Percentiles rank a stretch among this genome's conserved stretches.
Evolutionary conservation across 2,888 invertebrate species (phyloP).

Genomic region (Plagodis dolabraria): DNA sequence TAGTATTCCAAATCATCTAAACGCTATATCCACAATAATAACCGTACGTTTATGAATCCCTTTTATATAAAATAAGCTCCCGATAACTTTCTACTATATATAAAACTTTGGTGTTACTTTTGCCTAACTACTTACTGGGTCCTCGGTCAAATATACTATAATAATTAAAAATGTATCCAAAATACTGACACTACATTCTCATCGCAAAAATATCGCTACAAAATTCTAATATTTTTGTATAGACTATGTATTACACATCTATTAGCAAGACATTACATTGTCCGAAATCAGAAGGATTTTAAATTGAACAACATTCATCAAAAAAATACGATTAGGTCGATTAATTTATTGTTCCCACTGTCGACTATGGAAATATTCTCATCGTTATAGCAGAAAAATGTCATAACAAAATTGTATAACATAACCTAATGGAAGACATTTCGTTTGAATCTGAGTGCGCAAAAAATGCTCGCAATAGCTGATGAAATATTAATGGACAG

Average conservation of each 20-base stretch:
- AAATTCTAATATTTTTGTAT: constrained; percentile 67
- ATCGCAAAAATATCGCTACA: constrained; percentile 77
- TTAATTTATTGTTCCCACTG: constrained; percentile 72
- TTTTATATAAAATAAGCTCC: constrained; percentile 72
- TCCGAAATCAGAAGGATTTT: constrained; percentile 48
- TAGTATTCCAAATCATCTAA: constrained; percentile 39
- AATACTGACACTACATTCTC: constrained; percentile 76
- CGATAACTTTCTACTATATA: constrained; percentile 58
- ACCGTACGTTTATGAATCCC: constrained; percentile 34
- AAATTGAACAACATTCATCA: constrained; percentile 57
- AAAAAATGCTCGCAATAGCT: constrained; percentile 39
- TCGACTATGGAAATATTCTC: constrained; percentile 45
- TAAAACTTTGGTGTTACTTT: constrained; percentile 78
- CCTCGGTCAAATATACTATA: constrained; percentile 51
- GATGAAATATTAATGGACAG: constrained; percentile 45
- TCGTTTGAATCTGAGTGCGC: constrained; percentile 62
- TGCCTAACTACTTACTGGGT: constrained; percentile 80
- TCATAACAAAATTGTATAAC: constrained; percentile 48
- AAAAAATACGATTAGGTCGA: constrained; percentile 73
- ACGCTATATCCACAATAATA: constrained; percentile 23
- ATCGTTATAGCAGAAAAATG: constrained; percentile 39
- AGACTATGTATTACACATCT: constrained; percentile 58
- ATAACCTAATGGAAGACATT: constrained; percentile 82
- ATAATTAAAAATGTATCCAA: constrained; percentile 74
- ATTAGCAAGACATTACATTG: constrained; percentile 51